Percentiles rank a stretch among this genome's conserved stretches.
Evolutionary conservation across 1,140 invertebrate species (phyloP).

Genomic region (Hermetia illucens): DNA sequence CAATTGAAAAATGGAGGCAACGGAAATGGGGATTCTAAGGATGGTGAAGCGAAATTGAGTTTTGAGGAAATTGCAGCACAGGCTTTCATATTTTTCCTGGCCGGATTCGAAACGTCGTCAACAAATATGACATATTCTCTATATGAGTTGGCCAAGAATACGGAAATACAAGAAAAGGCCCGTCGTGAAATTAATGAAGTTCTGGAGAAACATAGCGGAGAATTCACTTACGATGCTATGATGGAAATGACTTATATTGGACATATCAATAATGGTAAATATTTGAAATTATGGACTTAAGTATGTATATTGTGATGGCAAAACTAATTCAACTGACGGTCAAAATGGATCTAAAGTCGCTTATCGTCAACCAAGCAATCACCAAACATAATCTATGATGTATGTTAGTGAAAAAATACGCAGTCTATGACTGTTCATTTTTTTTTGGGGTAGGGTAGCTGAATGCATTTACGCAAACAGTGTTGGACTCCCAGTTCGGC

Average conservation of each 20-base stretch:
- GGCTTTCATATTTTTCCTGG: constrained; percentile 36
- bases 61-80: constrained; percentile 27
- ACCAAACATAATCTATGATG: no score
- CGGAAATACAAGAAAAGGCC: constrained; percentile 40
- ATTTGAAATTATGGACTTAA: not conserved
- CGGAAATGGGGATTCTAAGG: not conserved
- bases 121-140: constrained; percentile 35
- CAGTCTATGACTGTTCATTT: no score
- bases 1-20: constrained; percentile 25
- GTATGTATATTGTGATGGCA: no score
- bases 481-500: no score
- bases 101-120: constrained; percentile 32
- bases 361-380: no score
- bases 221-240: constrained; percentile 24
- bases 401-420: no score
- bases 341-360: no score
- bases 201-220: constrained; percentile 17
- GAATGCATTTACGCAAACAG: no score
- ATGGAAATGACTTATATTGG: constrained; percentile 34
- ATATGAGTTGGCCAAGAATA: constrained; percentile 37
- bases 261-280: constrained; percentile 33
- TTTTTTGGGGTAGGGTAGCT: no score
- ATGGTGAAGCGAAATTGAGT: not conserved
- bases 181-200: constrained; percentile 35
- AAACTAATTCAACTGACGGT: no score